Conservation (phyloP, 2,888 invertebrate species). For the Parascotia fuliginaria region DNA sequence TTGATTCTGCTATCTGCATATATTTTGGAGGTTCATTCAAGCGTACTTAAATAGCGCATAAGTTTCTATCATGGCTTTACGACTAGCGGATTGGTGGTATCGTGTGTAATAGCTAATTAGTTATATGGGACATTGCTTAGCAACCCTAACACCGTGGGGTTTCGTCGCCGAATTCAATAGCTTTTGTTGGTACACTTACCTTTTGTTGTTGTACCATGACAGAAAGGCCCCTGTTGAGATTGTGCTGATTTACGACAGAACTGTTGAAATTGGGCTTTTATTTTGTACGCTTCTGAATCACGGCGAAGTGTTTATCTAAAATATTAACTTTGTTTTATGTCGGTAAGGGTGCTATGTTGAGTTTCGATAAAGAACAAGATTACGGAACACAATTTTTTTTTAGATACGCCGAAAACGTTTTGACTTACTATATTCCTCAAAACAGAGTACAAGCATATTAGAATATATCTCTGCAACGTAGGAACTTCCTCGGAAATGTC, state of each 20-base stretch:
- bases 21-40: slow-evolving; percentile 33
- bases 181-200: slow-evolving; percentile 65
- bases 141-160: slow-evolving; percentile 34
- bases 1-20: slow-evolving; percentile 20
- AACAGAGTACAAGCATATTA: too few relatives aligned
- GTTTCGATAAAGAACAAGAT: slow-evolving; percentile 9
- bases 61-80: slow-evolving; percentile 55
- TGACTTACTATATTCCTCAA: neutral
- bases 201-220: slow-evolving; percentile 65
- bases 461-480: too few relatives aligned
- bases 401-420: too few relatives aligned
- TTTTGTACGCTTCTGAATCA: slow-evolving; percentile 38
- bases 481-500: too few relatives aligned
- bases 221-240: slow-evolving; percentile 57
- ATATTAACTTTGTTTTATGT: slow-evolving; percentile 43
- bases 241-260: slow-evolving; percentile 62
- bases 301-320: slow-evolving; percentile 43
- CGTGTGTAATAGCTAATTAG: slow-evolving; percentile 59
- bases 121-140: slow-evolving; percentile 54
- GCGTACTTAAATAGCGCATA: slow-evolving; percentile 45
- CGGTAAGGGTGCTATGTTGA: slow-evolving; percentile 22
- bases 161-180: slow-evolving; percentile 58
- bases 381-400: too few relatives aligned
- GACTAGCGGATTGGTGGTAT: slow-evolving; percentile 50
- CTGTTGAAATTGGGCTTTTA: slow-evolving; percentile 57